These are phyloP conservation scores for Cricetomys ansorgei DNA, from an alignment of 2,113 vertebrate genomes.

Conservation along the genomic window DNA sequence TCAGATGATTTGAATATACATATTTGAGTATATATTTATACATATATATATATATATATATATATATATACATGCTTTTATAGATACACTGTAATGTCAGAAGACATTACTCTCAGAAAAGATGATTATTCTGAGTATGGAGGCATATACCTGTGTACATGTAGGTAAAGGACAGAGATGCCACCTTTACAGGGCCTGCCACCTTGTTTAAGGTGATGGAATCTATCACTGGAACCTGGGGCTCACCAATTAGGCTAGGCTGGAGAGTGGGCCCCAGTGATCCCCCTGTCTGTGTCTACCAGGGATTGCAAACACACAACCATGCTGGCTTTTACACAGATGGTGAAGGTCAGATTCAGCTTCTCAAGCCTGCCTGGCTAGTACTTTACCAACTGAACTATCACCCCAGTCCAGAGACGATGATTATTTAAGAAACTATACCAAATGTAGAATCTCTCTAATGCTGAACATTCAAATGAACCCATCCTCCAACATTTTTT, in stretches of 20 bases:
- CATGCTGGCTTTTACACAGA: neutral
- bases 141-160: neutral
- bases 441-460: neutral
- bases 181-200: neutral
- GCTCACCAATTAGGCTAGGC: neutral
- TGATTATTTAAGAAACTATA: neutral
- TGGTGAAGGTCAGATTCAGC: neutral
- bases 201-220: neutral
- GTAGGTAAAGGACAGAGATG: too few species aligned
- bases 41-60: fast-evolving
- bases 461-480: neutral
- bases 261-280: neutral
- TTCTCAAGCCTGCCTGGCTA: neutral
- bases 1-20: neutral
- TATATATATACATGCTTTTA: neutral
- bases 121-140: neutral
- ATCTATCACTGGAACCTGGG: neutral
- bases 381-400: neutral
- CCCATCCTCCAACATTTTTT: neutral
- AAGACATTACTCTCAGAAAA: slow-evolving; percentile 15
- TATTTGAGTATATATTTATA: neutral
- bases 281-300: too few species aligned
- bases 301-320: neutral
- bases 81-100: neutral
- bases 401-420: neutral